These are phyloP conservation scores for Hirtodrosophila confusa DNA, from an alignment of 2,888 invertebrate genomes.

Conservation along the genomic window DNA sequence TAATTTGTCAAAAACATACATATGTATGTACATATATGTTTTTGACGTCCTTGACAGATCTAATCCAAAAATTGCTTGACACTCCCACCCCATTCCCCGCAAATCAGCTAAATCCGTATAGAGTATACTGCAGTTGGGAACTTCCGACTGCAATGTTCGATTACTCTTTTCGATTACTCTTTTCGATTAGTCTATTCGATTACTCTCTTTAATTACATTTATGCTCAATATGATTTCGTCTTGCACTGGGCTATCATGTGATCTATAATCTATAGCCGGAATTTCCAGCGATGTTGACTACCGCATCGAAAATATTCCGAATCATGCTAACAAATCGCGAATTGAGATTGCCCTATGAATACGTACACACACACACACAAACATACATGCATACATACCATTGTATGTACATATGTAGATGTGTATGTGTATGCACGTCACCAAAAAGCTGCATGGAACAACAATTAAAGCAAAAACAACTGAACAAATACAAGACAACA, in stretches of 20 bases:
- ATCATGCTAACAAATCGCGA: constrained; percentile 54
- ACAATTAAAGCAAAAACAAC: constrained; percentile 39
- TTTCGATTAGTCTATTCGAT: too few relatives aligned
- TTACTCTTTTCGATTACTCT: too few relatives aligned
- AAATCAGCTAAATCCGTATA: too few relatives aligned
- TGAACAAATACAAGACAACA: constrained; percentile 33
- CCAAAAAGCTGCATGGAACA: constrained; percentile 23
- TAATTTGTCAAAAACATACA: too few relatives aligned
- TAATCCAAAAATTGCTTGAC: too few relatives aligned
- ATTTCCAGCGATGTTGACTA: constrained; percentile 14
- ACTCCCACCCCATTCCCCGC: too few relatives aligned
- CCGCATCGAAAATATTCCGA: constrained; percentile 12
- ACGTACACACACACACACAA: too few relatives aligned
- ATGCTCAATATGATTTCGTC: constrained; percentile 21
- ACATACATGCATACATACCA: too few relatives aligned
- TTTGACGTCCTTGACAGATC: too few relatives aligned
- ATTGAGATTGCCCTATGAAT: constrained; percentile 9
- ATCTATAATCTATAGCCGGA: constrained; percentile 24
- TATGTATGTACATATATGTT: too few relatives aligned
- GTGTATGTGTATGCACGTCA: constrained; percentile 30
- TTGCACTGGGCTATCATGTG: constrained; percentile 21
- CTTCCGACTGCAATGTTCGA: too few relatives aligned
- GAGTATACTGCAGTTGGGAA: too few relatives aligned
- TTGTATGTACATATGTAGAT: not conserved
- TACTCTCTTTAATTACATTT: not conserved